Base-by-base conservation (phyloP, 2,888 invertebrate genomes). In the Nipponacmea schrenckii region DNA sequence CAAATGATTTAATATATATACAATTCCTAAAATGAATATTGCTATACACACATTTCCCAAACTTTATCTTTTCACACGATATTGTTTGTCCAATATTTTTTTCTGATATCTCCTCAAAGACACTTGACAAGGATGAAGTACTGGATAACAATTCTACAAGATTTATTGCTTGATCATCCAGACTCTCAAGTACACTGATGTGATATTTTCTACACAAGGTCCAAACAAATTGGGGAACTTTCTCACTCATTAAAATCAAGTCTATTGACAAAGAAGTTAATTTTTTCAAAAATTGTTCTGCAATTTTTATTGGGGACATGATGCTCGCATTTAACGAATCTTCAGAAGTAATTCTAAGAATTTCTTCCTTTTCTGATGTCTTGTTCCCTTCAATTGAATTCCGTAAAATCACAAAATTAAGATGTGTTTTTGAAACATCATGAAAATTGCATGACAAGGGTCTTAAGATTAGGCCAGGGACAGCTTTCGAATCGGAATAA, bases 141-240 rank as follows among this genome's bases (percentile, higher is more conserved):
- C 73, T 70, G 46, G 74, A 68, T 10, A 74, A 14, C n/a, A 26
- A 67, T 63, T 75, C 74, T 0, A 84, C 44, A 56, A 79, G 67
- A 14, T 74, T 69, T 26, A 77, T 66, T 64, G 83, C 81, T 50
- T 77, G 78, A 17, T 78, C 76, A 12, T 73, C 67, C 5, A 83
- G 73, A 72, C 69, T 78, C 1, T 75, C 67, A 26, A 83, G 65
- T 8, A 84, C 74, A 69, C 75, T 74, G 45, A 84, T 77, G 8
- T 72, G 66, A 27, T 69, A 26, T 10, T 74, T 64, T 31, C 71
- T 67, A 24, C 82, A 80, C 0, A 81, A 67, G 48, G 76, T 69
- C n/a, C 77, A n/a, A 46, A 76, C 73, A 75, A 76, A 81, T 10
- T 75, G 71, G 4, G 83, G 80, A 14, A 81, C 70, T 62, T 73